Base-by-base conservation (phyloP, 2,113 vertebrate species). In the Pipra filicauda region DNA sequence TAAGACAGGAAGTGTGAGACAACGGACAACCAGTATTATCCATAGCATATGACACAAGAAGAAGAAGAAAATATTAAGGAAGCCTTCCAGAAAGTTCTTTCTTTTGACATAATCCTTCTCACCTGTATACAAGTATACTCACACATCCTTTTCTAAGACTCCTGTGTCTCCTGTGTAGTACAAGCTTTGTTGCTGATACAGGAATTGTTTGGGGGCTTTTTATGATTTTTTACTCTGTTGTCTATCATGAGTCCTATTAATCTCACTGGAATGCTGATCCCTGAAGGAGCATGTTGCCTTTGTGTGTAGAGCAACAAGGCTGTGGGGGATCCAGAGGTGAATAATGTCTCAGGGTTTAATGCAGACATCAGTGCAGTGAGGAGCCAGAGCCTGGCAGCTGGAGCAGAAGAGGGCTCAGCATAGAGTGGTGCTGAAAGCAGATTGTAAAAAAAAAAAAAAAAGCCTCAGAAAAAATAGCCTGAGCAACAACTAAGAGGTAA, bases 381-480 rank as follows among this genome's bases (percentile, higher is more conserved):
- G 30, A 88, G 55, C 28, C 2, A 0, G 28, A 64, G 21, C 12
- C 27, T 2, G 1, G 46, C 1, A 1, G 39, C 44, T 58, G 51
- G 62, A 70, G 61, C n/a, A 39, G 61, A 43, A 74, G 27, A 37
- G 18, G 35, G 49, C 11, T 74, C 28, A 44, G 37, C 52, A 31
- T 1, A 1, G 14, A 1, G 1, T 1, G 0, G 61, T 1, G 0
- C 61, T 79, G 49, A 84, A 88, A 91, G 14, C 26, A 58, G 27
- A 58, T 24, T 57, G 27, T 1, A 5, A 31, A 43, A 46, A 61
- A 48, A 41, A 24, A 65, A 39, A 39, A 58, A 62, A 61, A 64
- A 57, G 8, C 10, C 11, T 80, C 23, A 16, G 27, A 30, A 58
- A 79, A 91, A 64, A 37, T 23, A 58, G 46, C 30, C 54, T 46